Evolutionary conservation across 2,797 vertebrate species (phyloP), one percentile per base, ranked within the genome.

Genomic region (Notamacropus eugenii): DNA sequence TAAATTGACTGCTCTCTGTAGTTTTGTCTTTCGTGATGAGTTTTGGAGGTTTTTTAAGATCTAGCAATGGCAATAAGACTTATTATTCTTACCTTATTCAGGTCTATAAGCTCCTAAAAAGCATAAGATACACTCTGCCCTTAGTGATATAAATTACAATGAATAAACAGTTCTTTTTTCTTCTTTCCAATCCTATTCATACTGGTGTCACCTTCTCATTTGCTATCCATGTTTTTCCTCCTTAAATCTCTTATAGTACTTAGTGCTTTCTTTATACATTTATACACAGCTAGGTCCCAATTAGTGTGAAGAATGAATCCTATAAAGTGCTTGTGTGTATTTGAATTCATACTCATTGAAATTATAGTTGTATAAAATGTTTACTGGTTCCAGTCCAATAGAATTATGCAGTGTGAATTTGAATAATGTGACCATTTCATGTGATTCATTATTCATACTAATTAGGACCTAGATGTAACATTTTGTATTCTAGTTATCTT

Each of bases 1-100:
- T 13, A 28, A 6, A 9, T 46, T 91, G 24, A 0, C 40, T 92
- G 57, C 40, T 55, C 11, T 55, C 13, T 95, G 90, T 92, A 34
- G 92, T 95, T 54, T 92, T 92, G 34, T 94, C 62, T 11, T 28
- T 82, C 50, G 16, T 8, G 56, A 55, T 27, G 11, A 34, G 4
- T 91, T 94, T 96, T 92, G 24, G 10, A 5, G 24, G 92, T 93
- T 94, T 50, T 50, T 34, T 91, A 57, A 94, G 92, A 95, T 92
- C n/a, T 74, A 74, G 5, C 62, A 5, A 24, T 82, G 67, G 16
- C 50, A 31, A 27, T 16, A 4, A 10, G 87, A 92, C 6, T 67
- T 92, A 52, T 52, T 52, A 91, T 92, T 58, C 87, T 29, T 13
- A 54, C 40, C 11, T 92, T 95, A 90, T 59, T 96, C 14, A 94